phyloP scores from a whole-genome alignment of 2,113 vertebrate genomes.

The Puntigrus tetrazona region DNA sequence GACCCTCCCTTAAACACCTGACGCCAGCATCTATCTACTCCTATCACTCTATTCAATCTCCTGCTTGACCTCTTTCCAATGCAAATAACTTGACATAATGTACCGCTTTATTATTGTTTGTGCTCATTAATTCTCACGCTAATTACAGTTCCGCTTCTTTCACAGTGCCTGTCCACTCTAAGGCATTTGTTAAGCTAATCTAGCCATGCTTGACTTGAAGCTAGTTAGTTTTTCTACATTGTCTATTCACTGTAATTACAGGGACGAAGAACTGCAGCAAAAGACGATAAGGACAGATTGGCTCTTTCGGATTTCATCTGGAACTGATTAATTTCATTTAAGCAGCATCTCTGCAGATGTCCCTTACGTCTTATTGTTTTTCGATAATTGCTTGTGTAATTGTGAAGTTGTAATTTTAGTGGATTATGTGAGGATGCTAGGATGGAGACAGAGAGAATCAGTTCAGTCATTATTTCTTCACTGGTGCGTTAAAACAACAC shows the following conservation, averaged over 20 bases:
- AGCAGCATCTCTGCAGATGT: slow-evolving; percentile 21
- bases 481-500: not conserved
- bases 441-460: not conserved
- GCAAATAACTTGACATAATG: not conserved
- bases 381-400: slow-evolving; percentile 44
- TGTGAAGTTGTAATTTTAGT: slow-evolving; percentile 32
- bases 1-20: not conserved
- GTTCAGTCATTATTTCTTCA: not conserved
- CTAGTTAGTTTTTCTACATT: slow-evolving; percentile 19
- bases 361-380: slow-evolving; percentile 36
- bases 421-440: not conserved
- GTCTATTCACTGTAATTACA: slow-evolving; percentile 28
- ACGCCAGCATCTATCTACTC: not conserved
- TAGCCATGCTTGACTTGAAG: slow-evolving; percentile 5
- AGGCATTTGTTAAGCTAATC: slow-evolving; percentile 37
- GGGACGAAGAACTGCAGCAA: slow-evolving; percentile 4
- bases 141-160: slow-evolving; percentile 33
- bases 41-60: not conserved
- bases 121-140: slow-evolving; percentile 36
- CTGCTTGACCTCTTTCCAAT: slow-evolving; percentile 15
- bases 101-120: slow-evolving; percentile 23
- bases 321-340: slow-evolving; percentile 30
- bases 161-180: slow-evolving; percentile 16
- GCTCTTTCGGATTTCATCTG: slow-evolving; percentile 4
- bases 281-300: slow-evolving; percentile 18